These are phyloP conservation scores for Tragelaphus strepsiceros DNA, from an alignment of 2,113 vertebrate genomes.

Conservation along the genomic window DNA sequence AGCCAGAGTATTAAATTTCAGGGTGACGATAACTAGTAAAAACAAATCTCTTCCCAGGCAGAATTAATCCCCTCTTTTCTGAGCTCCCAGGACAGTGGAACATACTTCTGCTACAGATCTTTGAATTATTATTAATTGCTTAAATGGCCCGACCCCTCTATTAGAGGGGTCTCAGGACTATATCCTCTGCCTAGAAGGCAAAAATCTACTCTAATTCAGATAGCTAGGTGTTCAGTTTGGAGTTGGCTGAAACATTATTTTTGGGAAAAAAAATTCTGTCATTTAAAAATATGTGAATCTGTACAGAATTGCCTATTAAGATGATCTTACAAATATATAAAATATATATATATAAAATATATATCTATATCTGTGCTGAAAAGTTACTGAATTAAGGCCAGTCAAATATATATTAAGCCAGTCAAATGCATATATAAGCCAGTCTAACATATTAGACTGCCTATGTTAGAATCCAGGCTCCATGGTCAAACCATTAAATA, in stretches of 20 bases:
- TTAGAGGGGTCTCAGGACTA: background rate
- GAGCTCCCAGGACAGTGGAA: background rate
- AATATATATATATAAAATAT: background rate
- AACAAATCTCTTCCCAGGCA: conserved; percentile 44
- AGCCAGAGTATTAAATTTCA: conserved; percentile 47
- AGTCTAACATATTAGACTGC: background rate
- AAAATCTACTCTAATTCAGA: background rate
- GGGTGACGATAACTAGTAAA: conserved; percentile 41
- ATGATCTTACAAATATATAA: background rate
- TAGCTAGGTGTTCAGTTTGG: background rate
- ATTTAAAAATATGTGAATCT: background rate
- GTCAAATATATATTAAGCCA: background rate
- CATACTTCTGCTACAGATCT: conserved; percentile 23
- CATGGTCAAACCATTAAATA: background rate
- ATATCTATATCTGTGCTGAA: background rate
- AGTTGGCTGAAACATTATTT: background rate
- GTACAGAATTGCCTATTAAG: background rate
- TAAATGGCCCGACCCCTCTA: conserved; percentile 15
- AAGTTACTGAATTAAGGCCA: background rate
- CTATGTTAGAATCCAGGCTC: background rate
- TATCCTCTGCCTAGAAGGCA: background rate
- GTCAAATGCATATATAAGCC: background rate
- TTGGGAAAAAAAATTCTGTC: background rate
- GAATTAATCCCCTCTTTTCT: conserved; percentile 38
- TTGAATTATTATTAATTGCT: conserved; percentile 47